These are phyloP conservation scores for Harpegnathos saltator DNA, from an alignment of 1,140 invertebrate genomes.

Conservation along the genomic window DNA sequence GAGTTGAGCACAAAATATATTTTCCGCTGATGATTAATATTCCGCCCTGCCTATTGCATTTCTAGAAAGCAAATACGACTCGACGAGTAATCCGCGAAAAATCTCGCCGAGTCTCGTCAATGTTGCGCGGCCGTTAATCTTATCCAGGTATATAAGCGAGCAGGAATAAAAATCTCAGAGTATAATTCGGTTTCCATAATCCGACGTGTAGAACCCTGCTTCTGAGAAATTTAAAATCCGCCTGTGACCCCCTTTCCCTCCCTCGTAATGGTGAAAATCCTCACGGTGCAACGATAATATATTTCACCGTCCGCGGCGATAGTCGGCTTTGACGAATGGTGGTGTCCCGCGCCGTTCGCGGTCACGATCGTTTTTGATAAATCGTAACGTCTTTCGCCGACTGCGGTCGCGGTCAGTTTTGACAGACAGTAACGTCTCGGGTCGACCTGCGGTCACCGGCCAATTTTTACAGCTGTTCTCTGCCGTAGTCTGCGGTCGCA, in stretches of 20 bases:
- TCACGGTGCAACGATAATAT: not conserved
- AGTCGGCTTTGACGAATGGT: slow-evolving; percentile 51
- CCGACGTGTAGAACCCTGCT: not conserved
- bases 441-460: slow-evolving; percentile 24
- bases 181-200: not conserved
- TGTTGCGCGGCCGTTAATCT: slow-evolving; percentile 34
- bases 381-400: slow-evolving; percentile 52
- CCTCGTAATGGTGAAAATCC: not conserved
- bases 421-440: slow-evolving; percentile 52
- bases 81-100: slow-evolving; percentile 19
- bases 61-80: slow-evolving; percentile 30
- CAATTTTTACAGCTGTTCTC: slow-evolving; percentile 60
- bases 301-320: slow-evolving; percentile 12
- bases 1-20: slow-evolving; percentile 40
- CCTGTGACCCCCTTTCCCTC: no score
- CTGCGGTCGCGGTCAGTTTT: slow-evolving; percentile 53
- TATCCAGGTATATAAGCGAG: not conserved
- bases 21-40: slow-evolving; percentile 51
- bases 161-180: not conserved
- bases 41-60: slow-evolving; percentile 35
- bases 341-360: slow-evolving; percentile 27
- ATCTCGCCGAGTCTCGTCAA: slow-evolving; percentile 36
- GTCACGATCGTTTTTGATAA: slow-evolving; percentile 51
- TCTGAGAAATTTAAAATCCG: no score
- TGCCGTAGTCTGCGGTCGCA: slow-evolving; percentile 36